Evolutionary conservation across 2,888 invertebrate genomes (phyloP).

Genomic region (Oasisia sp.): DNA sequence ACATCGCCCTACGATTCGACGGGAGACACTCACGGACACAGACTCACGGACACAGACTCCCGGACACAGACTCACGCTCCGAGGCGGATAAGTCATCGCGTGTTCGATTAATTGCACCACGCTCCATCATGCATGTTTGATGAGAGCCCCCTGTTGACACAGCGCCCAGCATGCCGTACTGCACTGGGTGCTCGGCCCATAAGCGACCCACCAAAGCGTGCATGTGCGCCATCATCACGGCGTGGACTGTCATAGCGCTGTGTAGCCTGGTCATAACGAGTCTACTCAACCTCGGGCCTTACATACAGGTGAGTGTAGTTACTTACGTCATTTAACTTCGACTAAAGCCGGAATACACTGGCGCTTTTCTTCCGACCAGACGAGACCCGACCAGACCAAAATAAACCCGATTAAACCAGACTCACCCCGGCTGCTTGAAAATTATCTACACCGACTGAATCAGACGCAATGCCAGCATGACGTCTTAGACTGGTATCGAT

Average conservation of each 20-base stretch:
- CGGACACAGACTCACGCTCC: not conserved
- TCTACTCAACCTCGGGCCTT: slow-evolving; percentile 37
- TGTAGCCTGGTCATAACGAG: slow-evolving; percentile 32
- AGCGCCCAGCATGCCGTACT: not conserved
- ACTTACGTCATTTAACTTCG: not conserved
- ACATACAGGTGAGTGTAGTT: slow-evolving; percentile 23
- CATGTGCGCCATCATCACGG: slow-evolving; percentile 36
- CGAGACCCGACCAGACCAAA: too few relatives aligned
- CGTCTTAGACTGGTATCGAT: too few relatives aligned
- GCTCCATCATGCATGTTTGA: not conserved
- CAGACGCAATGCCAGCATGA: too few relatives aligned
- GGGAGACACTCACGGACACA: not conserved
- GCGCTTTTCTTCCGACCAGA: too few relatives aligned
- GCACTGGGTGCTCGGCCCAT: not conserved
- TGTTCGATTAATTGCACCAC: not conserved
- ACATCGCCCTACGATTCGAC: not conserved
- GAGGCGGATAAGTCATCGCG: not conserved
- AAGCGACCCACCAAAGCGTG: slow-evolving; percentile 43
- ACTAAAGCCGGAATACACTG: too few relatives aligned
- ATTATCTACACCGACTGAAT: too few relatives aligned
- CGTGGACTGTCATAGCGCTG: slow-evolving; percentile 36
- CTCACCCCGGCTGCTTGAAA: too few relatives aligned
- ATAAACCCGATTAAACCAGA: too few relatives aligned
- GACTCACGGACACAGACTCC: too few relatives aligned
- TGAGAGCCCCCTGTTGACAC: not conserved